Percentiles rank a stretch among this genome's conserved stretches.
Evolutionary conservation across 64 coral and sea anemone species (phyloP).

Genomic region (Dendrophyllia cribrosa): DNA sequence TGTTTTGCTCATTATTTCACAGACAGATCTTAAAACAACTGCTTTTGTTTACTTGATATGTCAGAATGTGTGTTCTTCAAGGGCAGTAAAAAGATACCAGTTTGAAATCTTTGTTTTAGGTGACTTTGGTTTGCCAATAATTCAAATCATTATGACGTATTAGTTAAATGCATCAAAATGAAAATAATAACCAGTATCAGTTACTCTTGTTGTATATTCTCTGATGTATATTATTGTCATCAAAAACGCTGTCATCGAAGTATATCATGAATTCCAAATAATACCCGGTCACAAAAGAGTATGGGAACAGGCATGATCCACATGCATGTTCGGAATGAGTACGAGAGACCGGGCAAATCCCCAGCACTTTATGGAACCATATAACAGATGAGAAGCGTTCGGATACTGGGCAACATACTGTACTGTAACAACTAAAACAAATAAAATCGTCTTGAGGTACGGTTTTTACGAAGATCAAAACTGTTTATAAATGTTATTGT

Average conservation of each 20-base stretch:
- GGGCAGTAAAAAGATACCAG: background rate
- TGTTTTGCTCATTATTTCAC: too few relatives aligned
- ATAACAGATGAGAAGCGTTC: slow-evolving; percentile 47
- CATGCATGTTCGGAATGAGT: slow-evolving; percentile 61
- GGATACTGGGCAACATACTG: too few relatives aligned
- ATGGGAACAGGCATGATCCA: slow-evolving; percentile 55
- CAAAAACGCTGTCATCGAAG: slow-evolving; percentile 51
- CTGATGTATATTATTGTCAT: background rate
- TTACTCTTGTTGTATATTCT: background rate
- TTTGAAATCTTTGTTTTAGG: background rate
- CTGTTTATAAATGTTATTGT: too few relatives aligned
- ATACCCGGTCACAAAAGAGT: slow-evolving; percentile 35
- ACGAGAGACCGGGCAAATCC: slow-evolving; percentile 26
- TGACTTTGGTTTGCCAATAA: too few relatives aligned
- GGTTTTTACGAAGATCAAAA: too few relatives aligned
- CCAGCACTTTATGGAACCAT: background rate
- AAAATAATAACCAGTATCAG: background rate
- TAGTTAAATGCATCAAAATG: background rate
- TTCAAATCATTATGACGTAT: background rate
- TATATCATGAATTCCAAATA: slow-evolving; percentile 69
- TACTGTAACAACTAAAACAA: too few relatives aligned
- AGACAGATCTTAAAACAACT: too few relatives aligned
- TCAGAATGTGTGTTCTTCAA: background rate
- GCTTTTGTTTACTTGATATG: too few relatives aligned
- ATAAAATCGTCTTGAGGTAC: too few relatives aligned